Percentiles rank a stretch among this genome's conserved stretches.
Evolutionary conservation across 2,888 invertebrate genomes (phyloP).

Genomic region (Xestia c-nigrum): DNA sequence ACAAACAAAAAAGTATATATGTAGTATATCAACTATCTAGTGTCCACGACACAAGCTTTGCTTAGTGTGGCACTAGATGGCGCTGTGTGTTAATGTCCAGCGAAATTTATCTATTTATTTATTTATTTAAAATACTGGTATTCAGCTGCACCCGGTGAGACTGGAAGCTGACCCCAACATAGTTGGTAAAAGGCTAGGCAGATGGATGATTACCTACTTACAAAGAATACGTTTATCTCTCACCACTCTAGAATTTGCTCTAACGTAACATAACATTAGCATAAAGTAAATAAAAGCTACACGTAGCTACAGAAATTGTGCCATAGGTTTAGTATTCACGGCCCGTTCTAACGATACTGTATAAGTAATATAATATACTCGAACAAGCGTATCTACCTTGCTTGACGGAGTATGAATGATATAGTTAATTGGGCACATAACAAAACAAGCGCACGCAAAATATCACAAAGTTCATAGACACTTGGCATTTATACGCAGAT

Average conservation of each 20-base stretch:
- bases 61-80: too few relatives aligned
- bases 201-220: neutral
- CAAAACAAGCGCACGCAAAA: slow-evolving; percentile 20
- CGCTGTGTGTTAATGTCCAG: too few relatives aligned
- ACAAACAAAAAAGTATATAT: too few relatives aligned
- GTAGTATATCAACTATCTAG: too few relatives aligned
- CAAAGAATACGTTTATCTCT: neutral
- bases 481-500: neutral
- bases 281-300: slow-evolving; percentile 12
- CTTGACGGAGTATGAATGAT: slow-evolving; percentile 2
- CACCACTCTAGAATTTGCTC: neutral
- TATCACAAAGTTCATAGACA: neutral
- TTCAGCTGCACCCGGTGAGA: neutral
- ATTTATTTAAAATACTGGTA: too few relatives aligned
- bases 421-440: slow-evolving; percentile 17
- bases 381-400: slow-evolving; percentile 2
- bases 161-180: neutral
- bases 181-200: neutral
- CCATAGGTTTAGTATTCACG: slow-evolving; percentile 39
- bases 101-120: too few relatives aligned
- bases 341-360: neutral
- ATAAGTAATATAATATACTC: too few relatives aligned
- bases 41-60: too few relatives aligned
- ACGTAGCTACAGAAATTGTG: slow-evolving; percentile 17
- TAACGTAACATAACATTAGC: neutral